Conservation (phyloP, 2,797 vertebrate genomes). For the Mallotus villosus region DNA sequence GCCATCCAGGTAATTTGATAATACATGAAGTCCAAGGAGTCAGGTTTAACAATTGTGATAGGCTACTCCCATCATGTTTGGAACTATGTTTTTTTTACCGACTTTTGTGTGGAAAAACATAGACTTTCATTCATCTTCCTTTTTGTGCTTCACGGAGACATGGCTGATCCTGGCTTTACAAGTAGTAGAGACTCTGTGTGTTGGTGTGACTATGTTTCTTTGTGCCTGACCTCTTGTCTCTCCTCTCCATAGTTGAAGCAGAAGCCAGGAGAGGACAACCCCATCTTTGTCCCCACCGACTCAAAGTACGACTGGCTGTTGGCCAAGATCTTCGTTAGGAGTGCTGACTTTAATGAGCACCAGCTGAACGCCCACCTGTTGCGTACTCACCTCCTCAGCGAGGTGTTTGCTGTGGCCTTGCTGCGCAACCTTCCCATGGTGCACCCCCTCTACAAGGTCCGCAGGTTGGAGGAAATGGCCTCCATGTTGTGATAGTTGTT, state of each 20-base stretch:
- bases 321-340: slow-evolving; percentile 65
- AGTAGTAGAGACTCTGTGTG: no score
- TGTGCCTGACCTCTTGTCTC: not conserved
- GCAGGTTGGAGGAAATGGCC: no score
- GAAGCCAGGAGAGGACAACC: slow-evolving; percentile 62
- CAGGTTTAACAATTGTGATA: no score
- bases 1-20: slow-evolving; percentile 73
- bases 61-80: no score
- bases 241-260: slow-evolving; percentile 59
- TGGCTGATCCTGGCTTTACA: no score
- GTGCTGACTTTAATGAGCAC: slow-evolving; percentile 59
- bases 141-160: no score
- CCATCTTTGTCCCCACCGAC: slow-evolving; percentile 61
- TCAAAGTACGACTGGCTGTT: slow-evolving; percentile 61
- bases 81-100: no score
- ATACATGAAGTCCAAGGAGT: no score
- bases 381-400: slow-evolving; percentile 74
- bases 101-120: no score
- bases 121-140: no score
- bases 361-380: slow-evolving; percentile 63
- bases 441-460: no score
- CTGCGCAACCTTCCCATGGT: slow-evolving; percentile 72
- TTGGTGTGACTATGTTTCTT: no score
- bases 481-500: not conserved
- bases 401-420: slow-evolving; percentile 73